Evolutionary conservation across 2,797 vertebrate species (phyloP), one percentile per base, ranked within the genome.

Genomic region (Pangasius macronema): DNA sequence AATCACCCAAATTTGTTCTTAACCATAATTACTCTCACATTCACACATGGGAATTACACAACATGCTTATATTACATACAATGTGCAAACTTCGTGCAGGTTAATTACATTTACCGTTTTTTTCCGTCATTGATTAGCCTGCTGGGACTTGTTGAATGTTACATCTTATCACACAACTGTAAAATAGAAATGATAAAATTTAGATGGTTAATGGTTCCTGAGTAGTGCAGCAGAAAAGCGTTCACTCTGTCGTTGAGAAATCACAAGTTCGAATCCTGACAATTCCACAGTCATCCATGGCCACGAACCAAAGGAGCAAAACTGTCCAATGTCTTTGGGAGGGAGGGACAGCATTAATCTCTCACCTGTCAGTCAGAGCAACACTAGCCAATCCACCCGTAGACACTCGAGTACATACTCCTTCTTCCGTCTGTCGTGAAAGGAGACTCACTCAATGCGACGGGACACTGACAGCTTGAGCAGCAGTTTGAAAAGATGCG

Each of bases 361-460:
- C 18, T 53, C 73, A 79, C 49, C 76, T 79, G 30, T 79, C n/a
- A 79, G 11, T 79, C n/a, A 79, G 18, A 79, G 18, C 9, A 55
- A 18, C 30, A 80, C 11, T 57, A 57, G 33, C 20, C 20, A 80
- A 36, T 6, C n/a, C n/a, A n/a, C n/a, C n/a, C n/a, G n/a, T n/a
- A n/a, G n/a, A n/a, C n/a, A n/a, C n/a, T n/a, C n/a, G n/a, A n/a
- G n/a, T n/a, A n/a, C n/a, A n/a, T n/a, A n/a, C n/a, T n/a, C n/a
- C n/a, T n/a, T n/a, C n/a, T n/a, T n/a, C n/a, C n/a, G n/a, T n/a
- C n/a, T n/a, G n/a, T n/a, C n/a, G n/a, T n/a, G n/a, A n/a, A n/a
- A n/a, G n/a, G n/a, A n/a, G n/a, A n/a, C n/a, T n/a, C n/a, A n/a
- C n/a, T n/a, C n/a, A n/a, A n/a, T n/a, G n/a, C n/a, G n/a, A n/a